These are phyloP conservation scores for Apis cerana DNA, from an alignment of 1,140 invertebrate genomes.

Conservation along the genomic window DNA sequence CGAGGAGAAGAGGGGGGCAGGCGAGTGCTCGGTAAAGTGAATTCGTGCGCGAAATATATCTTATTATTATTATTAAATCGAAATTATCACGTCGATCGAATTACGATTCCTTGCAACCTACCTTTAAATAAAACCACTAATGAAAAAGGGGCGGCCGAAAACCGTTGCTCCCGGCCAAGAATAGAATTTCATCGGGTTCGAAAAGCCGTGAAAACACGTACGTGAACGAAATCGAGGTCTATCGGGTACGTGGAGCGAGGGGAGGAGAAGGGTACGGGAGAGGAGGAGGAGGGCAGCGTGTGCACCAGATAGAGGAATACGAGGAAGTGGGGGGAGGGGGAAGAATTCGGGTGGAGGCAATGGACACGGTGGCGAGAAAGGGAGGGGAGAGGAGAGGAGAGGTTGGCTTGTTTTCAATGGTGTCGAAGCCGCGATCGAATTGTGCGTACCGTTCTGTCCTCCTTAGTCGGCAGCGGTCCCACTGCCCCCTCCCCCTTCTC, in stretches of 20 bases:
- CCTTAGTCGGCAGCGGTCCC: conserved; percentile 74
- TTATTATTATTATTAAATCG: no score
- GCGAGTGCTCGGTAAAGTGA: no score
- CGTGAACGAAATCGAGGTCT: conserved; percentile 50
- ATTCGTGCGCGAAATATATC: no score
- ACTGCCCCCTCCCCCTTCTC: conserved; percentile 67
- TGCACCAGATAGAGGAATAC: conserved; percentile 24
- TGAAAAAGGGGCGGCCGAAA: conserved; percentile 5
- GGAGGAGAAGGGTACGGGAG: not conserved
- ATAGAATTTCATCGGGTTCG: conserved; percentile 37
- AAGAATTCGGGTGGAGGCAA: conserved; percentile 56
- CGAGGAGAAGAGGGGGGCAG: not conserved
- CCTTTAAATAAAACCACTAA: no score
- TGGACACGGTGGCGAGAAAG: not conserved
- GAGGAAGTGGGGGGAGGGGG: conserved; percentile 22
- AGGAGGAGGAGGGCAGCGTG: conserved; percentile 8
- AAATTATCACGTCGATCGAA: no score
- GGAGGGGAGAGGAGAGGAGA: conserved; percentile 22
- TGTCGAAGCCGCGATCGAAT: conserved; percentile 79
- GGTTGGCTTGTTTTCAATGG: conserved; percentile 77
- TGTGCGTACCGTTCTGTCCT: conserved; percentile 82
- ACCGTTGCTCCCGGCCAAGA: conserved; percentile 34
- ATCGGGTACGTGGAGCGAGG: conserved; percentile 1
- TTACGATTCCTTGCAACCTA: no score
- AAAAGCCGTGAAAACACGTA: conserved; percentile 7